Conservation (phyloP, 2,797 vertebrate genomes). For the Etheostoma nigrum region DNA sequence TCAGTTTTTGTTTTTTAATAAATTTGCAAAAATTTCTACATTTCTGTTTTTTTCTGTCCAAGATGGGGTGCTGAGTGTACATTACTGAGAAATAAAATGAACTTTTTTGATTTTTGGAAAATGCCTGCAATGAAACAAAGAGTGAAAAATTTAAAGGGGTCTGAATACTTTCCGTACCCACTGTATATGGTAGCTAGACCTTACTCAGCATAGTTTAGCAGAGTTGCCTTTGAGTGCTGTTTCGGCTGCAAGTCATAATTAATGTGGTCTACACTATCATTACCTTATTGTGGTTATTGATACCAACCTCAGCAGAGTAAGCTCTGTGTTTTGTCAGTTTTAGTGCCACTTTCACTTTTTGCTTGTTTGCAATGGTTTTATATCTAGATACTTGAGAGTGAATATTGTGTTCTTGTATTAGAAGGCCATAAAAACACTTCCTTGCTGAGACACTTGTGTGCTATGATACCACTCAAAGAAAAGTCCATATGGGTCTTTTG, state of each 20-base stretch:
- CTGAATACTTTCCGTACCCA: too few relatives aligned
- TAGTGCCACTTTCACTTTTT: neutral
- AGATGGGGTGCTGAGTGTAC: too few relatives aligned
- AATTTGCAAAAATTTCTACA: too few relatives aligned
- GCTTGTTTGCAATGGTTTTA: conserved; percentile 26
- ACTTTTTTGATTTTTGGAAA: too few relatives aligned
- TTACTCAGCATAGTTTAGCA: neutral
- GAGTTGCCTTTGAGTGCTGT: neutral
- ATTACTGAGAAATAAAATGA: too few relatives aligned
- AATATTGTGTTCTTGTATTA: conserved; percentile 45
- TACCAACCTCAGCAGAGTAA: neutral
- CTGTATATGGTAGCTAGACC: too few relatives aligned
- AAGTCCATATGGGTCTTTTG: conserved; percentile 52
- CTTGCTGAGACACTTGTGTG: conserved; percentile 50
- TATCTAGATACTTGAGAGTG: conserved; percentile 19
- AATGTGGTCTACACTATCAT: neutral
- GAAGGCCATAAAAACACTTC: conserved; percentile 42
- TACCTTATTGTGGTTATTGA: neutral
- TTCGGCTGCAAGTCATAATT: neutral
- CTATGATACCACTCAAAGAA: conserved; percentile 34
- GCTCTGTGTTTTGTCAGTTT: conserved; percentile 19
- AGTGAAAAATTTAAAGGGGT: too few relatives aligned
- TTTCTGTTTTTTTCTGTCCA: too few relatives aligned
- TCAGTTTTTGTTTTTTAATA: too few relatives aligned
- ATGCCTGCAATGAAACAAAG: too few relatives aligned